Evolutionary conservation across 2,113 vertebrate genomes (phyloP).

Genomic region (Phasianus colchicus): DNA sequence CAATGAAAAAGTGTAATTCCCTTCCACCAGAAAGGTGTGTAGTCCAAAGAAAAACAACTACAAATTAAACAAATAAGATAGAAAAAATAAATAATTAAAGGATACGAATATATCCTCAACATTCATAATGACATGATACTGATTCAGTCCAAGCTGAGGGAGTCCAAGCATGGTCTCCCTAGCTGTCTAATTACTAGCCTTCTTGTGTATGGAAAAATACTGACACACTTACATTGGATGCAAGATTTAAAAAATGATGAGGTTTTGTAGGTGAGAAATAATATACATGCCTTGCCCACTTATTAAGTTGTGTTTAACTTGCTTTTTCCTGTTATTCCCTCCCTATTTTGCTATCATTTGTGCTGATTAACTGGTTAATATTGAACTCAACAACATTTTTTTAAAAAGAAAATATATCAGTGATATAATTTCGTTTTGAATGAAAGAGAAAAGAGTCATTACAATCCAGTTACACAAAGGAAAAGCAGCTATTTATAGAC

Average conservation of each 20-base stretch:
- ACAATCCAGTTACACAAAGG: fast-evolving
- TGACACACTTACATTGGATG: background rate
- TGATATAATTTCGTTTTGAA: background rate
- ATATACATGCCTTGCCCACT: background rate
- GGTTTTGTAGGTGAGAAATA: background rate
- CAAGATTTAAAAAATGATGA: background rate
- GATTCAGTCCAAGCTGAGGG: background rate
- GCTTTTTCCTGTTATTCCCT: background rate
- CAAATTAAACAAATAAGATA: background rate
- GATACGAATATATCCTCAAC: background rate
- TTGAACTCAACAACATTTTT: background rate
- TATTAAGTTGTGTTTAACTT: background rate
- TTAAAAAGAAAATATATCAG: background rate
- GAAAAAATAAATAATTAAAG: background rate
- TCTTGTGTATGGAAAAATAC: background rate
- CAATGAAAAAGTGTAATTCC: background rate
- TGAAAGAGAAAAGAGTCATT: background rate
- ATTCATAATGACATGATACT: background rate
- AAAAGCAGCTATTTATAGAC: conserved; percentile 29
- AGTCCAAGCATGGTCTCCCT: background rate
- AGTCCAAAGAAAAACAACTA: background rate
- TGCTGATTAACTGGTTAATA: background rate
- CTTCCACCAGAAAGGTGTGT: background rate
- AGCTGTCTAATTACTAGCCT: background rate
- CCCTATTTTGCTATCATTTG: background rate